Conservation (phyloP, 2,113 vertebrate genomes). For the Myotis davidii region DNA sequence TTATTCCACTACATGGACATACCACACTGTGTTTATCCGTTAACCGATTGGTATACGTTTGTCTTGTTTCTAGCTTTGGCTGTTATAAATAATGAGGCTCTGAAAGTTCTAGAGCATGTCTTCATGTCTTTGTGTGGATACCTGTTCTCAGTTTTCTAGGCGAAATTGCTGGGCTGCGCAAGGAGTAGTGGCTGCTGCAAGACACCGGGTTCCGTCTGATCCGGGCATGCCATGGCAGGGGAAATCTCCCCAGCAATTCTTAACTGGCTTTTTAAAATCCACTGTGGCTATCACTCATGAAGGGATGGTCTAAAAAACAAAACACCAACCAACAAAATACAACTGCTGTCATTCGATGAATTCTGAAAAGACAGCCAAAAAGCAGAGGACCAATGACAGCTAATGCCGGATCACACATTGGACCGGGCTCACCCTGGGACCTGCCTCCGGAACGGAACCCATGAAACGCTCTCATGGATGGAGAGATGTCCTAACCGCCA, state of each 20-base stretch:
- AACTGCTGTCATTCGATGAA: background rate
- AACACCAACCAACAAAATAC: background rate
- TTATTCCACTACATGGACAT: background rate
- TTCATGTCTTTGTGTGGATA: background rate
- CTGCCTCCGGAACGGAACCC: constrained; percentile 65
- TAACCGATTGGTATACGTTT: background rate
- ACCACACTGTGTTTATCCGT: background rate
- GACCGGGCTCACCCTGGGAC: constrained; percentile 58
- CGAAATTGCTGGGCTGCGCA: background rate
- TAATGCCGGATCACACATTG: constrained; percentile 57
- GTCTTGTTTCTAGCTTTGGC: background rate
- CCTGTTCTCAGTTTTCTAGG: background rate
- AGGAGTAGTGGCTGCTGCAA: background rate
- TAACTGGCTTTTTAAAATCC: background rate
- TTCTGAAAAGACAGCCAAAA: constrained; percentile 65
- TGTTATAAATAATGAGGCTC: background rate
- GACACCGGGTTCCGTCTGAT: background rate
- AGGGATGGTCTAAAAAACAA: background rate
- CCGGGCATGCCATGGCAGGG: background rate
- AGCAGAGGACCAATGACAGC: background rate
- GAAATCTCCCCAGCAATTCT: background rate
- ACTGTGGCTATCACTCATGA: background rate
- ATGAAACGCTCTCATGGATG: constrained; percentile 70
- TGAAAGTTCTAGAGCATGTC: background rate
- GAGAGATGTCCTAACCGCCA: constrained; percentile 63